Percentiles rank a stretch among this genome's conserved stretches.
Conservation (phyloP, 2,113 vertebrate genomes). For the Caloenas nicobarica region DNA sequence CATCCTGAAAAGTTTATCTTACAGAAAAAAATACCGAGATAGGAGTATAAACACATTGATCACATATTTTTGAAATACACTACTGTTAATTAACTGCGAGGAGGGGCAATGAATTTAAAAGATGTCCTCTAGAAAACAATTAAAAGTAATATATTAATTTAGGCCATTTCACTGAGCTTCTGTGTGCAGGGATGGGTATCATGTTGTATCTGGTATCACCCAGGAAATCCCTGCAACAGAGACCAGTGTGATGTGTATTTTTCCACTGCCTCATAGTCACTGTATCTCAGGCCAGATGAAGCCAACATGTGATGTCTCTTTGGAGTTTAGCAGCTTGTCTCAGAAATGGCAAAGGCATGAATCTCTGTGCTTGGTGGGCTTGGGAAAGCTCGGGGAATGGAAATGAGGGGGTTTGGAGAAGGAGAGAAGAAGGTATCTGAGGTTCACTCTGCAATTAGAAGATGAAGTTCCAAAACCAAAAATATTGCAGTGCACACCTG, state of each 20-base stretch:
- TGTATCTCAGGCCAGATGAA: background rate
- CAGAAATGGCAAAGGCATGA: background rate
- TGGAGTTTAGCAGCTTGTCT: background rate
- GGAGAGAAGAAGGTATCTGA: background rate
- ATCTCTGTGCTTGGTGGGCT: background rate
- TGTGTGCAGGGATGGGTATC: too few relatives aligned
- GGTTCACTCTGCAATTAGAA: background rate
- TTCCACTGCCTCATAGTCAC: background rate
- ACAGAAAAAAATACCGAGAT: background rate
- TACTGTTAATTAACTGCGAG: background rate
- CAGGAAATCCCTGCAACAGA: background rate
- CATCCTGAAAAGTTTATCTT: background rate
- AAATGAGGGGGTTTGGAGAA: background rate
- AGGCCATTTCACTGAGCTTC: background rate
- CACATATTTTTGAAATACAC: background rate
- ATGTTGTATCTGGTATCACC: background rate
- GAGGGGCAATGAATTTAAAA: background rate
- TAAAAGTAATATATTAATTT: background rate
- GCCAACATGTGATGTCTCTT: background rate
- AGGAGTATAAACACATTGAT: background rate
- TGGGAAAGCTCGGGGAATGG: background rate
- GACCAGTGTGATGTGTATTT: background rate
- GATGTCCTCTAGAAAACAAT: background rate
- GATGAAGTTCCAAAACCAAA: background rate
- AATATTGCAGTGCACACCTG: rapidly evolving